Evolutionary conservation across 2,797 vertebrate species (phyloP), one percentile per base, ranked within the genome.

Genomic region (Peromyscus eremicus): DNA sequence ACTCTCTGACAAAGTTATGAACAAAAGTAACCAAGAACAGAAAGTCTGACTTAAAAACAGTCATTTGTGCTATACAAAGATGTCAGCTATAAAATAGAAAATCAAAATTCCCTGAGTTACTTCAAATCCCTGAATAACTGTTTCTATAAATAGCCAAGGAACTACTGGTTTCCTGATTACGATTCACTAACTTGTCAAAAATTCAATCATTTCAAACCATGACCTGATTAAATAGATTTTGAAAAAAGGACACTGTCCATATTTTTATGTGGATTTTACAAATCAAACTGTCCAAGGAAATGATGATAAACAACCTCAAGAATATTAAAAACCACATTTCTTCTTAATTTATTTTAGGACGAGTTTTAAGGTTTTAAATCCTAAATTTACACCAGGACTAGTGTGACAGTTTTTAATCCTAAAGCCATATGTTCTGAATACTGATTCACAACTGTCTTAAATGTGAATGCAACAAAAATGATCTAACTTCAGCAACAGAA

Each of bases 241-340:
- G 98, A 98, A 99, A 99, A 98, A 98, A 94, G 82, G 97, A 94
- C 98, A 99, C 98, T 97, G 97, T 97, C 96, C 95, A 97, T 97
- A 98, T 97, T 97, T 92, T 93, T 81, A 97, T 95, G 94, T 98
- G 98, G 97, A 98, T 96, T 98, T 98, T 97, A 98, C 97, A 98
- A 98, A 98, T 97, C 98, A 98, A 98, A 98, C 97, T 97, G 97
- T 98, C 98, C 98, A 99, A 99, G 99, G 99, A 99, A 99, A 99
- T 99, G 98, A 98, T 97, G 98, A 99, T 98, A 99, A 99, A 99
- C 98, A 98, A 98, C 88, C 79, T 98, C 96, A 97, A 98, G 98
- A 96, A 96, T 87, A 96, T 94, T 64, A 84, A 96, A 75, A 83
- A 97, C 88, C 52, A 55, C 14, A 77, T 70, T 94, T 94, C 75